Evolutionary conservation across 2,113 vertebrate species (phyloP).

Genomic region (Nothobranchius furzeri): DNA sequence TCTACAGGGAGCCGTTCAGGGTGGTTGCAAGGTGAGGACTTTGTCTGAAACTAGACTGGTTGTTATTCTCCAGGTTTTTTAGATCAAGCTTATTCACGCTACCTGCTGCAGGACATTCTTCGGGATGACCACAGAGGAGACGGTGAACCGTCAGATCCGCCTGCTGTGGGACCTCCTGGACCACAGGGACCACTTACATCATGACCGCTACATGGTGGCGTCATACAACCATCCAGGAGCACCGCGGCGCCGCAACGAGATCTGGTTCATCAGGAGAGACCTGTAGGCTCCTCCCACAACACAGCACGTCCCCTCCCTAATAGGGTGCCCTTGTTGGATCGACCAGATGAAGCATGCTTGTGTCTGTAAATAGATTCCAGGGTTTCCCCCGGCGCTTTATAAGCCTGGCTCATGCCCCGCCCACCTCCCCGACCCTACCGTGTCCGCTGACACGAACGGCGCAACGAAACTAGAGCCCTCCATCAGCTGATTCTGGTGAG

Average conservation of each 20-base stretch:
- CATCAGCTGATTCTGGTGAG: no score
- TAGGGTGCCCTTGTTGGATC: neutral
- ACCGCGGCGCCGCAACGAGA: slow-evolving; percentile 82
- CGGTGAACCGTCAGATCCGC: slow-evolving; percentile 78
- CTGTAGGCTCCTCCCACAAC: slow-evolving; percentile 28
- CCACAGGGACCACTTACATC: slow-evolving; percentile 46
- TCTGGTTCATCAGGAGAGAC: slow-evolving; percentile 83
- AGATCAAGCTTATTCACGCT: no score
- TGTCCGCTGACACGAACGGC: no score
- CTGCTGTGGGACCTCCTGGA: slow-evolving; percentile 82
- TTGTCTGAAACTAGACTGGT: neutral
- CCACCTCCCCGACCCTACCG: no score
- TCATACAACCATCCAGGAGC: slow-evolving; percentile 84
- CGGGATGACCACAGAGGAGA: slow-evolving; percentile 85
- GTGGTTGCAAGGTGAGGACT: slow-evolving; percentile 80
- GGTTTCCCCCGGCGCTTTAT: no score
- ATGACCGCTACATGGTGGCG: slow-evolving; percentile 80
- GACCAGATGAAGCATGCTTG: neutral
- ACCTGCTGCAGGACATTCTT: slow-evolving; percentile 79
- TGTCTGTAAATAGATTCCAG: neutral
- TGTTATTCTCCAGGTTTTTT: no score
- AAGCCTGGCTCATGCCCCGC: no score
- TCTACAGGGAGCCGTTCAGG: slow-evolving; percentile 72
- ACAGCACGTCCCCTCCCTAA: neutral
- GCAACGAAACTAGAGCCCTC: no score